These are phyloP conservation scores for Arvicola amphibius DNA, from an alignment of 2,797 vertebrate species.

Conservation along the genomic window DNA sequence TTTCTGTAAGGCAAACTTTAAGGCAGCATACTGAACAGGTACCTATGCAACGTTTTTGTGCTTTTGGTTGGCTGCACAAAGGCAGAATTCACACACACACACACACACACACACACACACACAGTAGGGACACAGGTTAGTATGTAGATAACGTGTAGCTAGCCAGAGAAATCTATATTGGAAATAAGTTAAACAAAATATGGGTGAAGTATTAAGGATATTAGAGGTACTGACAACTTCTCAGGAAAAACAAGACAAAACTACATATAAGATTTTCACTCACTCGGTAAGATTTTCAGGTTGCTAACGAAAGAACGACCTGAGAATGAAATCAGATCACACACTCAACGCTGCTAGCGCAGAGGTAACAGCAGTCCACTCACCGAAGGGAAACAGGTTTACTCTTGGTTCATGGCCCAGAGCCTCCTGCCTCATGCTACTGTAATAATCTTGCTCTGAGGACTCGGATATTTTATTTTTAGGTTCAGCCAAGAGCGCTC, in stretches of 20 bases:
- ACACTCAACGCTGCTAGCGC: background rate
- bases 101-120: background rate
- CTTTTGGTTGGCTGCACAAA: background rate
- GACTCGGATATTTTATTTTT: conserved; percentile 89
- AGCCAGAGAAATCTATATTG: background rate
- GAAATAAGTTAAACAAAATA: conserved; percentile 35
- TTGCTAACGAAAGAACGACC: background rate
- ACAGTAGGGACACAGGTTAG: background rate
- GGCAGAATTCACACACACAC: background rate
- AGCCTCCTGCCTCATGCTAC: conserved; percentile 88
- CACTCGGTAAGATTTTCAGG: conserved; percentile 7
- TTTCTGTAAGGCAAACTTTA: conserved; percentile 37
- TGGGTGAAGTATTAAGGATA: conserved; percentile 9
- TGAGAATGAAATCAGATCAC: background rate
- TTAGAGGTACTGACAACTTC: conserved; percentile 12
- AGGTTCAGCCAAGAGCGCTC: conserved; percentile 96
- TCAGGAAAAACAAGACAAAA: background rate
- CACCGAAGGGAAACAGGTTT: conserved; percentile 89
- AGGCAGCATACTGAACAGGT: background rate
- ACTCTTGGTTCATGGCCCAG: conserved; percentile 83
- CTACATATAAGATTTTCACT: conserved; percentile 35
- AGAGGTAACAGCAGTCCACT: conserved; percentile 72
- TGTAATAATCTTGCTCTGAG: conserved; percentile 90
- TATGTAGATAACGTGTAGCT: conserved; percentile 14
- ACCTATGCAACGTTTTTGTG: background rate